Evolutionary conservation across 2,797 vertebrate genomes (phyloP).

Genomic region (Taenioides sp.): DNA sequence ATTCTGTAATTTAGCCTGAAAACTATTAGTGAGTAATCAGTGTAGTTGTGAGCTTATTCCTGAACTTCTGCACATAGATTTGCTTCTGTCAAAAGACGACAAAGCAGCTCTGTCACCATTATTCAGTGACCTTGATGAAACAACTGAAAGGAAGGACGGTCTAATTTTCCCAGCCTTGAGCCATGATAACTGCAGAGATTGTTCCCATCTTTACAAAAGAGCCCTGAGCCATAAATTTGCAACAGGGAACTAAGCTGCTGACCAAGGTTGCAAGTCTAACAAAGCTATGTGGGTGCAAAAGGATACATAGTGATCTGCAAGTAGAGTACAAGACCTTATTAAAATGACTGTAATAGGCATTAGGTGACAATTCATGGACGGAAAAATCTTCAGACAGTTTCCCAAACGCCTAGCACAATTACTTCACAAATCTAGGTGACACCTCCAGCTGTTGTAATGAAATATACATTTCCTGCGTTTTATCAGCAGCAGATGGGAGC

Average conservation of each 20-base stretch:
- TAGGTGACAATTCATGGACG: not conserved
- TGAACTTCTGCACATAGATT: constrained; percentile 21
- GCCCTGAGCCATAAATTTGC: constrained; percentile 38
- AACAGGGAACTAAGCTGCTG: constrained; percentile 22
- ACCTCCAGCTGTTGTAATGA: constrained; percentile 29
- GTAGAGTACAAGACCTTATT: not conserved
- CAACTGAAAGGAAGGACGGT: constrained; percentile 40
- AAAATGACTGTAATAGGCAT: not conserved
- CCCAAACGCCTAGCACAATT: constrained; percentile 38
- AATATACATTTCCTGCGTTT: constrained; percentile 33
- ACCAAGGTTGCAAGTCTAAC: constrained; percentile 45
- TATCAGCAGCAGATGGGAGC: constrained; percentile 32
- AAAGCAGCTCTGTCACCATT: constrained; percentile 28
- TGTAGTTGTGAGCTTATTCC: constrained; percentile 13
- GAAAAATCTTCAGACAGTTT: not conserved
- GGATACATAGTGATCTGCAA: constrained; percentile 15
- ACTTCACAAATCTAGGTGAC: constrained; percentile 30
- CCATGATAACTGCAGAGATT: constrained; percentile 39
- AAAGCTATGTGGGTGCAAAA: constrained; percentile 37
- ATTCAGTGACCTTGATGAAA: constrained; percentile 49
- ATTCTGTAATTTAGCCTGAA: constrained; percentile 9
- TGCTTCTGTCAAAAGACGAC: constrained; percentile 28
- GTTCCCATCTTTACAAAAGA: constrained; percentile 48
- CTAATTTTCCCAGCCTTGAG: constrained; percentile 50
- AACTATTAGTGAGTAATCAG: constrained; percentile 10